Percentiles rank a stretch among this genome's conserved stretches.
These are phyloP conservation scores for Catostylus mosaicus DNA, from an alignment of 30 jellyfish, hydroid and myxozoan species.

Conservation along the genomic window DNA sequence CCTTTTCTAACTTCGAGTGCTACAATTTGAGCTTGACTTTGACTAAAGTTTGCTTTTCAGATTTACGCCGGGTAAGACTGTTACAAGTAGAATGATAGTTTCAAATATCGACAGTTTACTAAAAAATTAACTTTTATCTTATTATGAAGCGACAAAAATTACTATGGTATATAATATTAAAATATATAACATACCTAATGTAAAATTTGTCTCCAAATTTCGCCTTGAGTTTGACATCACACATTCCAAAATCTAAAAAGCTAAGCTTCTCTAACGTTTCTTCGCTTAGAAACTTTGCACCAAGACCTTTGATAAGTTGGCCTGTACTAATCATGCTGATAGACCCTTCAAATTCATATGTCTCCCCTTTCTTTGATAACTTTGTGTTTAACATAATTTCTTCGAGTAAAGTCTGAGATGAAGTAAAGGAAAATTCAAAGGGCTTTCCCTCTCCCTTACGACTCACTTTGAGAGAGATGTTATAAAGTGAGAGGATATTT, in stretches of 20 bases:
- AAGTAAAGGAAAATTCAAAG: slow-evolving; percentile 57
- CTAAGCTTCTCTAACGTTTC: slow-evolving; percentile 47
- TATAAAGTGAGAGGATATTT: slow-evolving; percentile 42
- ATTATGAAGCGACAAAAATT: neutral
- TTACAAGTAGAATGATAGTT: too few relatives aligned
- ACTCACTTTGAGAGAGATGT: slow-evolving; percentile 52
- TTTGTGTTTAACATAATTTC: slow-evolving; percentile 15
- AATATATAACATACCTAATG: slow-evolving; percentile 48
- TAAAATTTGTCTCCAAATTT: slow-evolving; percentile 59
- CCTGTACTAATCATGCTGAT: slow-evolving; percentile 58
- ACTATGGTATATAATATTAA: too few relatives aligned
- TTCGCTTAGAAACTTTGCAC: slow-evolving; percentile 55
- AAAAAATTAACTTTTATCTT: neutral
- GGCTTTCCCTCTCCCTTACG: slow-evolving; percentile 67
- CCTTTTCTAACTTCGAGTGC: too few relatives aligned
- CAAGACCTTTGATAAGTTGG: slow-evolving; percentile 63
- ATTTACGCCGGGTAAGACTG: too few relatives aligned
- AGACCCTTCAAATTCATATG: slow-evolving; percentile 50
- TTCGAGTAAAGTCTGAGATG: slow-evolving; percentile 65
- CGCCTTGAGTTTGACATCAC: slow-evolving; percentile 73
- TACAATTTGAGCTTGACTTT: too few relatives aligned
- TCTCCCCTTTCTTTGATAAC: slow-evolving; percentile 59
- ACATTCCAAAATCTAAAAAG: slow-evolving; percentile 72
- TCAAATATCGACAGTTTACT: too few relatives aligned
- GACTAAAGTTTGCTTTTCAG: too few relatives aligned